phyloP scores from a whole-genome alignment of 2,888 invertebrate species.

The Allolobophora icterica region DNA sequence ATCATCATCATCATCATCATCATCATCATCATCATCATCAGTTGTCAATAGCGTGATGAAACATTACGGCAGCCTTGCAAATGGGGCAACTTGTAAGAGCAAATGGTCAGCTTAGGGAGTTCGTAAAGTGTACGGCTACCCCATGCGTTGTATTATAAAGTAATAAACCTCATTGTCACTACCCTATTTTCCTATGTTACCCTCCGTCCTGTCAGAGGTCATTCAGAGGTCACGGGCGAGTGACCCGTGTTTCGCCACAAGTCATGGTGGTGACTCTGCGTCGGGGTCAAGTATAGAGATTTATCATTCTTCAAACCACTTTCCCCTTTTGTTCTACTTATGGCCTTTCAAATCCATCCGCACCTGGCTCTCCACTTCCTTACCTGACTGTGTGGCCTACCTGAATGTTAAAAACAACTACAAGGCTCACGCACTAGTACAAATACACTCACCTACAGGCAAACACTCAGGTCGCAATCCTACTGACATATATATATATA shows the following conservation, averaged over 20 bases:
- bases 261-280: background rate
- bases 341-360: background rate
- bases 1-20: too few relatives aligned
- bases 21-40: too few relatives aligned
- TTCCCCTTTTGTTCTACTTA: background rate
- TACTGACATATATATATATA: too few relatives aligned
- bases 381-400: too few relatives aligned
- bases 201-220: background rate
- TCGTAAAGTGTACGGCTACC: background rate
- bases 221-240: background rate
- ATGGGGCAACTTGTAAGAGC: too few relatives aligned
- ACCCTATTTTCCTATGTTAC: background rate
- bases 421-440: too few relatives aligned
- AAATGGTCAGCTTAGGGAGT: too few relatives aligned
- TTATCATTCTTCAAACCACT: background rate
- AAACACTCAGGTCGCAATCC: too few relatives aligned
- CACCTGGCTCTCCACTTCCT: background rate
- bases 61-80: too few relatives aligned
- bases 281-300: background rate
- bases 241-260: background rate
- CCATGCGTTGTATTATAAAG: background rate
- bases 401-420: too few relatives aligned
- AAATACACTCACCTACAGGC: too few relatives aligned
- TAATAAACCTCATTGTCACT: background rate
- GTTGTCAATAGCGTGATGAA: too few relatives aligned